Conservation (phyloP, 2,888 invertebrate genomes). For the Isotomurus palustris region DNA sequence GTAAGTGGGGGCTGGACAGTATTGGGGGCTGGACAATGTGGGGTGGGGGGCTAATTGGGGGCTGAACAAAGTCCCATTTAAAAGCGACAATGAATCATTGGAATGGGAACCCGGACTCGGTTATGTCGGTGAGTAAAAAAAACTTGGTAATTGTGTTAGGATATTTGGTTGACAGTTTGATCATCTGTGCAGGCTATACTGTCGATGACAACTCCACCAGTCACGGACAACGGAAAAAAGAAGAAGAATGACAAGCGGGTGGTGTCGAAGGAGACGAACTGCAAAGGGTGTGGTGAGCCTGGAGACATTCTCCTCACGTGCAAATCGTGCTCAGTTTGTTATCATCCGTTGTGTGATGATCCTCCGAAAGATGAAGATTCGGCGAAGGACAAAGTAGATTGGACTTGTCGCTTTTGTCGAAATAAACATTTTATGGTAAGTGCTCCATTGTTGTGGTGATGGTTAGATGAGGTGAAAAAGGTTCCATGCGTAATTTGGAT, state of each 20-base stretch:
- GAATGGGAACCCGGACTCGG: too few species aligned
- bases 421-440: background rate
- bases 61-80: too few species aligned
- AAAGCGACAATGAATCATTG: too few species aligned
- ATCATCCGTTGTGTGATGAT: slow-evolving; percentile 93
- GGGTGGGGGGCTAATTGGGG: too few species aligned
- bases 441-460: background rate
- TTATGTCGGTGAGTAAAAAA: too few species aligned
- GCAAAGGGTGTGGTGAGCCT: slow-evolving; percentile 90
- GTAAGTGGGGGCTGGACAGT: too few species aligned
- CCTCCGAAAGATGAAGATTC: slow-evolving; percentile 86
- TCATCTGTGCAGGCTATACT: background rate
- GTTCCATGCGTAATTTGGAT: background rate
- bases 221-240: background rate
- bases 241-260: slow-evolving; percentile 63
- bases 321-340: slow-evolving; percentile 91
- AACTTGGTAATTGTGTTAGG: too few species aligned
- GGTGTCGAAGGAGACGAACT: slow-evolving; percentile 78
- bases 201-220: slow-evolving; percentile 22
- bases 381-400: slow-evolving; percentile 83
- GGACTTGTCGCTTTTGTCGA: slow-evolving; percentile 37
- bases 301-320: slow-evolving; percentile 83
- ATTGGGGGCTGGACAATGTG: too few species aligned
- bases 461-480: background rate
- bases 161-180: too few species aligned